These are phyloP conservation scores for Drosophila funebris DNA, from an alignment of 1,140 invertebrate species.

Conservation along the genomic window DNA sequence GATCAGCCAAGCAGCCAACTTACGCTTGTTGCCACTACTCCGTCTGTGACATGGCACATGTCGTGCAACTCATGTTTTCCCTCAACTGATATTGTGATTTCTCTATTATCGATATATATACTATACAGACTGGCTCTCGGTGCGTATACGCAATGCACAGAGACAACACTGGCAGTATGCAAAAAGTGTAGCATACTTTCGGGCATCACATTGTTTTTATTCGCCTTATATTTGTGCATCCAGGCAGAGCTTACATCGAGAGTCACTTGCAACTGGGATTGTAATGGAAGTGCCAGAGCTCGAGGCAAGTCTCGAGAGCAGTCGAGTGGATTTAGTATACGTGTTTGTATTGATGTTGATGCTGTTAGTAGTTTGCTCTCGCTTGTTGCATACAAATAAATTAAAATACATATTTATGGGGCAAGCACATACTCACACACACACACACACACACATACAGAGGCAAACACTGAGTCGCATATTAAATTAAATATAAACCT, in stretches of 20 bases:
- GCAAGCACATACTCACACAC: background rate
- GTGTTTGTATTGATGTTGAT: slow-evolving; percentile 9
- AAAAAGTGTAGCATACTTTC: slow-evolving; percentile 47
- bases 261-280: slow-evolving; percentile 31
- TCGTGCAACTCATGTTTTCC: background rate
- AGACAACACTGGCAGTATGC: slow-evolving; percentile 29
- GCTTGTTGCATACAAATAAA: slow-evolving; percentile 49
- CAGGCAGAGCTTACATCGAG: slow-evolving; percentile 50
- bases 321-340: slow-evolving; percentile 40
- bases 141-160: slow-evolving; percentile 53
- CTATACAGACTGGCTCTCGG: slow-evolving; percentile 27
- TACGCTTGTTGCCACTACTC: slow-evolving; percentile 78
- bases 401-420: slow-evolving; percentile 67
- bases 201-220: slow-evolving; percentile 37
- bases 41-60: slow-evolving; percentile 5
- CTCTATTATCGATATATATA: slow-evolving; percentile 53
- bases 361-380: slow-evolving; percentile 32
- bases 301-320: slow-evolving; percentile 24
- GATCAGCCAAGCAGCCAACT: too few relatives aligned
- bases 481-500: slow-evolving; percentile 80
- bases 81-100: slow-evolving; percentile 3
- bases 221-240: slow-evolving; percentile 42
- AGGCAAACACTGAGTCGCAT: slow-evolving; percentile 23
- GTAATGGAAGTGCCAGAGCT: slow-evolving; percentile 41
- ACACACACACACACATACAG: background rate